phyloP scores from a whole-genome alignment of 2,888 invertebrate genomes.

The Drosophila testacea region DNA sequence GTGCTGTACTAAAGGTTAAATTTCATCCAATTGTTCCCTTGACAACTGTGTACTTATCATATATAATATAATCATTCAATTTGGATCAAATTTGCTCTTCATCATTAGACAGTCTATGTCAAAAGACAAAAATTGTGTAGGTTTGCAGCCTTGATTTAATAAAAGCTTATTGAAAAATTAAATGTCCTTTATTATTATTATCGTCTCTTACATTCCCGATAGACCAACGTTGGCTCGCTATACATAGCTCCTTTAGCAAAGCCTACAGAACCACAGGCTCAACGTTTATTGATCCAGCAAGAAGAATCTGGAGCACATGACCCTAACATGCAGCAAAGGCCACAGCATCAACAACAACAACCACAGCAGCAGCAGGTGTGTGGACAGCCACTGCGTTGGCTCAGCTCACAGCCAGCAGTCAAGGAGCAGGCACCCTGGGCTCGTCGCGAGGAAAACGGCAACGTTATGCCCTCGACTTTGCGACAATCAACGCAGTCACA shows the following conservation, averaged over 20 bases:
- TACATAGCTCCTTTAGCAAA: slow-evolving; percentile 87
- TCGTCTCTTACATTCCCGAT: too few relatives aligned
- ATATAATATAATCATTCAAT: too few relatives aligned
- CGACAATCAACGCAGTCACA: slow-evolving; percentile 83
- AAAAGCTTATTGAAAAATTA: too few relatives aligned
- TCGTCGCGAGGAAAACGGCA: slow-evolving; percentile 82
- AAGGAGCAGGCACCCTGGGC: slow-evolving; percentile 84
- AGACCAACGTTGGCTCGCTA: slow-evolving; percentile 86
- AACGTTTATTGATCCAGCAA: slow-evolving; percentile 83
- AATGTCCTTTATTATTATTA: too few relatives aligned
- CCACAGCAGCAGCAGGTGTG: slow-evolving; percentile 72
- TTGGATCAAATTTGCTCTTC: too few relatives aligned
- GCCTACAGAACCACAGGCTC: slow-evolving; percentile 81
- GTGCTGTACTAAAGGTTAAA: too few relatives aligned
- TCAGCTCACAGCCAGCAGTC: slow-evolving; percentile 73
- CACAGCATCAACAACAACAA: slow-evolving; percentile 77
- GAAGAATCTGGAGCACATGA: slow-evolving; percentile 70
- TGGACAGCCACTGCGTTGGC: slow-evolving; percentile 81
- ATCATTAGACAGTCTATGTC: too few relatives aligned
- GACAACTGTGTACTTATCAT: too few relatives aligned
- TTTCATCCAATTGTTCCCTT: too few relatives aligned
- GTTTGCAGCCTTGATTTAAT: too few relatives aligned
- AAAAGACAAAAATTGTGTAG: too few relatives aligned
- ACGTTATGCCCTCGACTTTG: slow-evolving; percentile 80
- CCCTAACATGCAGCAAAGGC: slow-evolving; percentile 86